Conservation (phyloP, 2,888 invertebrate species). For the Julus scanicus region DNA sequence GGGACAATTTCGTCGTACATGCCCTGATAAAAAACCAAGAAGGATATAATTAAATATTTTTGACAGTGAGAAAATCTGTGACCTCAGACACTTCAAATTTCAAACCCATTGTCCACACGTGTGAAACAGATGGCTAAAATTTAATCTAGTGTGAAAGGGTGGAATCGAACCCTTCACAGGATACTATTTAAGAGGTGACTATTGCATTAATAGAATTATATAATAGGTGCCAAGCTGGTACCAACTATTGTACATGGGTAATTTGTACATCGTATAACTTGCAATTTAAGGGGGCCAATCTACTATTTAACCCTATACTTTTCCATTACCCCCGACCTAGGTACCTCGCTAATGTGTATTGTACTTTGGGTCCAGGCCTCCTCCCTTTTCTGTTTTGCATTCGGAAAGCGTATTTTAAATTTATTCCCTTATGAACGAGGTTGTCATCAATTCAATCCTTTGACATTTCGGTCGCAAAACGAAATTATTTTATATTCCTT, state of each 20-base stretch:
- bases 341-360: not conserved
- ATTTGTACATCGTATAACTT: slow-evolving; percentile 15
- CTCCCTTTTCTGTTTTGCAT: slow-evolving; percentile 10
- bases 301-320: slow-evolving; percentile 38
- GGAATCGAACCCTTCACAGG: not conserved
- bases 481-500: slow-evolving; percentile 21
- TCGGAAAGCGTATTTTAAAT: slow-evolving; percentile 27
- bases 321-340: slow-evolving; percentile 30
- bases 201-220: slow-evolving; percentile 13
- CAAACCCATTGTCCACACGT: not conserved
- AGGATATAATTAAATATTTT: not conserved
- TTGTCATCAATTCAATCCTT: slow-evolving; percentile 29
- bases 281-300: not conserved
- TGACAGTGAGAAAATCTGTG: slow-evolving; percentile 8
- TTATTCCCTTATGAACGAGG: slow-evolving; percentile 25
- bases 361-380: not conserved
- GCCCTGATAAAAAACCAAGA: not conserved
- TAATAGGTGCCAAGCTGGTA: not conserved
- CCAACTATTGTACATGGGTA: not conserved
- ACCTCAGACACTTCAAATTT: not conserved
- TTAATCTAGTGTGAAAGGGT: slow-evolving; percentile 1
- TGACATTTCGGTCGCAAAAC: not conserved
- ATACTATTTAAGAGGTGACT: slow-evolving; percentile 30
- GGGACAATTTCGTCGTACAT: not conserved
- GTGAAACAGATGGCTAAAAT: slow-evolving; percentile 16